phyloP scores from a whole-genome alignment of 2,797 vertebrate species.

The Acridotheres tristis region DNA sequence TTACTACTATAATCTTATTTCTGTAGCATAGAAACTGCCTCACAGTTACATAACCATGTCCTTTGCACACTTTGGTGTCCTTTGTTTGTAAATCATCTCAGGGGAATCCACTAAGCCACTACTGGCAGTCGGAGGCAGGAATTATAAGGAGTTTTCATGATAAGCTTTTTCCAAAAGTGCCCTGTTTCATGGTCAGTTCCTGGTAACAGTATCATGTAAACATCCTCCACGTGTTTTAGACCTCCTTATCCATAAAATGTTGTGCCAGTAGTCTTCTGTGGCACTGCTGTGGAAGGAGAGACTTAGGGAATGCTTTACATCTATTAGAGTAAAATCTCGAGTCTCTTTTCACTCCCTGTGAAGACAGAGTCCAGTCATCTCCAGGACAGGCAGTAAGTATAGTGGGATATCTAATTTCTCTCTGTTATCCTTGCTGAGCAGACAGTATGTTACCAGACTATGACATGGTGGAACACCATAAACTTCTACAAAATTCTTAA shows the following conservation, averaged over 20 bases:
- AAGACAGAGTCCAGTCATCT: slow-evolving; percentile 23
- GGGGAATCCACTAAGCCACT: neutral
- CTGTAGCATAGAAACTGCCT: neutral
- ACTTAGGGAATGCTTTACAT: neutral
- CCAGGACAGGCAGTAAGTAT: slow-evolving; percentile 35
- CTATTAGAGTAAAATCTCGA: neutral
- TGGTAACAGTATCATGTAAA: neutral
- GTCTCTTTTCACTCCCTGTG: neutral
- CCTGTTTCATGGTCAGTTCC: neutral
- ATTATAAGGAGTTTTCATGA: neutral
- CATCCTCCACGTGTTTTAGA: neutral
- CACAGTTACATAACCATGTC: neutral
- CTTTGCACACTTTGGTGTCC: neutral
- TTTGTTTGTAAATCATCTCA: slow-evolving; percentile 40
- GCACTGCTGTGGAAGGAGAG: neutral
- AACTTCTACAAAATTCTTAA: neutral
- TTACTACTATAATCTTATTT: neutral
- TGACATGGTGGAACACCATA: neutral
- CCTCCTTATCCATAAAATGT: neutral
- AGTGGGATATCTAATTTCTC: neutral
- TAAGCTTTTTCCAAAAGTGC: neutral
- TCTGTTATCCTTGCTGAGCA: neutral
- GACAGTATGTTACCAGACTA: neutral
- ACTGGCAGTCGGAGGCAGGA: neutral
- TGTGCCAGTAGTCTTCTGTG: neutral